Evolutionary conservation across 2,797 vertebrate species (phyloP).

Genomic region (Microctenopoma steveboyesi): DNA sequence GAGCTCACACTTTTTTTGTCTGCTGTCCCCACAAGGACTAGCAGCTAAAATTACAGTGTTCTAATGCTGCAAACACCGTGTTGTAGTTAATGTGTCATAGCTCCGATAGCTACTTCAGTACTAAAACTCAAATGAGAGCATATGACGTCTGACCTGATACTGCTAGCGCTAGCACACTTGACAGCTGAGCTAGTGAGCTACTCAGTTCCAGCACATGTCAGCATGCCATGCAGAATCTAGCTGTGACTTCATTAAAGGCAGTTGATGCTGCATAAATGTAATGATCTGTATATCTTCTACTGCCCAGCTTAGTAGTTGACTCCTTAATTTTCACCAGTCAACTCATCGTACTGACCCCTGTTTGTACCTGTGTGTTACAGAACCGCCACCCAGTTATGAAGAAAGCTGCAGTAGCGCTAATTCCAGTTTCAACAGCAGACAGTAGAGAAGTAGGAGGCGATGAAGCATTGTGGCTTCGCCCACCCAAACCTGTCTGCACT

Average conservation of each 20-base stretch:
- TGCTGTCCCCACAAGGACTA: not conserved
- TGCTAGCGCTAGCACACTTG: not conserved
- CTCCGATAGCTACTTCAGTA: not conserved
- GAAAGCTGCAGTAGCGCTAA: slow-evolving; percentile 92
- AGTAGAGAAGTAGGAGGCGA: slow-evolving; percentile 55
- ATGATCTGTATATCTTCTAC: too few relatives aligned
- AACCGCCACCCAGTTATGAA: slow-evolving; percentile 95
- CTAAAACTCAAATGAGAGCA: not conserved
- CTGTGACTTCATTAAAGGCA: not conserved
- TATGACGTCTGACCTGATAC: not conserved
- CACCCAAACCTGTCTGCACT: slow-evolving; percentile 40
- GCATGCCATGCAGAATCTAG: not conserved
- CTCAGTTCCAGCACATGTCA: not conserved
- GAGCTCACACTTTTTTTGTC: not conserved
- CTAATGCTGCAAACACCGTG: too few relatives aligned
- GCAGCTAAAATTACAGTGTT: not conserved
- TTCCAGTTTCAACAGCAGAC: slow-evolving; percentile 83
- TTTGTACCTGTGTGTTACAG: slow-evolving; percentile 75
- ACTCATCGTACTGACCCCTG: not conserved
- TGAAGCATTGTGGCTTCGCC: slow-evolving; percentile 19
- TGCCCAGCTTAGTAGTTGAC: too few relatives aligned
- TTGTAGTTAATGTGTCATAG: too few relatives aligned
- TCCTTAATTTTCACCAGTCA: not conserved
- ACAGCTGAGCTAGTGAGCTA: not conserved
- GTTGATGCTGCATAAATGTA: not conserved